Evolutionary conservation across 2,113 vertebrate genomes (phyloP).

Genomic region (Oryzias woworae): DNA sequence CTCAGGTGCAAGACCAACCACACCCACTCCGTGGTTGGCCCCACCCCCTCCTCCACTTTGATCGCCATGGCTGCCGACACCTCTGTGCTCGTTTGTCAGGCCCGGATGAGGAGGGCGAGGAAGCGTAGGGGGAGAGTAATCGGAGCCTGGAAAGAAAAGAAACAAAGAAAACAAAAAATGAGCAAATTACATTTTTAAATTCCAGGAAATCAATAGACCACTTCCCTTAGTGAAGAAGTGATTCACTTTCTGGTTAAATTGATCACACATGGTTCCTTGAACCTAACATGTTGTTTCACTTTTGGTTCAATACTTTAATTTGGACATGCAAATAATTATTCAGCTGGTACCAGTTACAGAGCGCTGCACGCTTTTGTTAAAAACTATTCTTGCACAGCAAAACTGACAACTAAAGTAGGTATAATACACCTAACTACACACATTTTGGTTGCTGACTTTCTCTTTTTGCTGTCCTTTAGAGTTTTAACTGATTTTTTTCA

Average conservation of each 20-base stretch:
- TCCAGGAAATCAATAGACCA: conserved; percentile 2
- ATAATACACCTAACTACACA: conserved; percentile 26
- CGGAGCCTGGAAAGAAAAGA: conserved; percentile 83
- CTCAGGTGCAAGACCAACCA: conserved; percentile 92
- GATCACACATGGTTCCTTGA: background rate
- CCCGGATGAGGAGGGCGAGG: conserved; percentile 75
- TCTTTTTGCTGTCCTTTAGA: background rate
- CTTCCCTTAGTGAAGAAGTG: background rate
- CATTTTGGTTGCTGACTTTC: conserved; percentile 7
- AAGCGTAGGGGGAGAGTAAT: conserved; percentile 92
- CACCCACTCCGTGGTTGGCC: conserved; percentile 68
- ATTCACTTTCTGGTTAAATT: conserved; percentile 14
- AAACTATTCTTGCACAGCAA: conserved; percentile 9
- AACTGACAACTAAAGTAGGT: conserved; percentile 10
- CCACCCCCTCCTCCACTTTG: conserved; percentile 63
- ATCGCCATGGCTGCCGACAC: conserved; percentile 61
- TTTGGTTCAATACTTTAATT: conserved; percentile 26
- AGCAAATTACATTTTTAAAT: conserved; percentile 8
- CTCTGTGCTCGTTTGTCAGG: conserved; percentile 85
- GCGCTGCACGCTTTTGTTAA: conserved; percentile 16
- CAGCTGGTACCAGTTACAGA: conserved; percentile 22
- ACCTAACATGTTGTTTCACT: conserved; percentile 6
- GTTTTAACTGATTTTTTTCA: too few relatives aligned
- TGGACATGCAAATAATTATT: conserved; percentile 9
- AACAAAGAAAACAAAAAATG: conserved; percentile 14